Evolutionary conservation across 2,113 vertebrate species (phyloP).

Genomic region (Bubo blakistoni): DNA sequence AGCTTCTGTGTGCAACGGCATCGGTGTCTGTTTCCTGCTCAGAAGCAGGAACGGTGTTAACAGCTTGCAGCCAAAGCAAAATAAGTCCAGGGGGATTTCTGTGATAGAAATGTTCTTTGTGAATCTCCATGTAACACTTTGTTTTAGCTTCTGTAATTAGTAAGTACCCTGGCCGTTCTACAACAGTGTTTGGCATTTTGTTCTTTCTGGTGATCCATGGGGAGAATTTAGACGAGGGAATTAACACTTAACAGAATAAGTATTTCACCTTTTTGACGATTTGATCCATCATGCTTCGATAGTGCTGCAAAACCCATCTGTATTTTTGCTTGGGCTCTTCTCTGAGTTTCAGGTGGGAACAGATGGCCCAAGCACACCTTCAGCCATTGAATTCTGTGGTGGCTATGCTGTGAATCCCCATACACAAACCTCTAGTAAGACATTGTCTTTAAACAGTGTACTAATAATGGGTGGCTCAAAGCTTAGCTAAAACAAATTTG

Average conservation of each 20-base stretch:
- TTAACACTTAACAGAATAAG: background rate
- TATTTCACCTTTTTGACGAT: background rate
- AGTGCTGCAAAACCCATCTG: background rate
- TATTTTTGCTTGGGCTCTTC: background rate
- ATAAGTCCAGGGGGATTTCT: background rate
- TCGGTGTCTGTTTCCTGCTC: background rate
- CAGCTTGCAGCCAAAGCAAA: background rate
- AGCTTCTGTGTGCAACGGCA: background rate
- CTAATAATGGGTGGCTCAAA: background rate
- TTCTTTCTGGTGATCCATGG: background rate
- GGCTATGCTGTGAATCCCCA: background rate
- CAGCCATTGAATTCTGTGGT: background rate
- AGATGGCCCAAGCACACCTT: background rate
- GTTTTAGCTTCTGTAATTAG: background rate
- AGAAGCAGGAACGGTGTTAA: background rate
- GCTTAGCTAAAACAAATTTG: background rate
- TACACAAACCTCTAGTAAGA: background rate
- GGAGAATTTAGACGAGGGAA: background rate
- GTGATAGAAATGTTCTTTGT: background rate
- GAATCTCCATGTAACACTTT: background rate
- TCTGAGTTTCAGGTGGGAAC: background rate
- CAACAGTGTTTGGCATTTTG: background rate
- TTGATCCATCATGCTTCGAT: background rate
- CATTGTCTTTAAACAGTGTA: background rate
- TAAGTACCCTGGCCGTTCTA: background rate